Evolutionary conservation across 92 coral and sea anemone species (phyloP).

Genomic region (Zoanthus gigantus): DNA sequence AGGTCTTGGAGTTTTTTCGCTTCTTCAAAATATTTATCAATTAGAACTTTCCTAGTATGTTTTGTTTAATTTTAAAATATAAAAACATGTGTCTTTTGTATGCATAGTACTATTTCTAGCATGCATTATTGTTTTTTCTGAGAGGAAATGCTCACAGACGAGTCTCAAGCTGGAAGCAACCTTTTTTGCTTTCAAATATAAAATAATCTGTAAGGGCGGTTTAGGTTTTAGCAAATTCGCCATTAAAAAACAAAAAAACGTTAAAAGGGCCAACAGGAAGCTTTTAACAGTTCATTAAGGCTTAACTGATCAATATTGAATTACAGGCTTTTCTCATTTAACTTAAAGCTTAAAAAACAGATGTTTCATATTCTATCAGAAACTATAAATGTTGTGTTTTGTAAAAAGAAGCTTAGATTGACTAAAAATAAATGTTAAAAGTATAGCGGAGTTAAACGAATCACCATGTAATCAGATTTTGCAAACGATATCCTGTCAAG

Average conservation of each 20-base stretch:
- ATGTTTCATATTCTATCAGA: neutral
- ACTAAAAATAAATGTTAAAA: neutral
- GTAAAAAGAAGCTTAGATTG: neutral
- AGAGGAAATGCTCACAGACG: neutral
- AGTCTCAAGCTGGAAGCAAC: neutral
- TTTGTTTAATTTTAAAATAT: neutral
- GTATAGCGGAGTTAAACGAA: neutral
- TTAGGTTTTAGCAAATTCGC: neutral
- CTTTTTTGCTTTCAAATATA: neutral
- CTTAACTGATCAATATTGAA: neutral
- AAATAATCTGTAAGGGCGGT: neutral
- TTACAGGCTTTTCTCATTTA: neutral
- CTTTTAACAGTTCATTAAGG: conserved; percentile 14
- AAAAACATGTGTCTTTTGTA: neutral
- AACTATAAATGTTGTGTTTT: neutral
- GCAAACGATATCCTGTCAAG: neutral
- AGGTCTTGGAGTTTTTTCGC: no score
- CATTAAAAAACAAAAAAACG: neutral
- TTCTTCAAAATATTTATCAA: no score
- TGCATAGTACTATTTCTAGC: neutral
- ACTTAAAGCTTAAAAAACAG: neutral
- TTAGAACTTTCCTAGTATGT: neutral
- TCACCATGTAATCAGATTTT: neutral
- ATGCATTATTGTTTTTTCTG: neutral
- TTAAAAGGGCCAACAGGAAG: neutral